Percentiles rank a stretch among this genome's conserved stretches.
Conservation (phyloP, 2,888 invertebrate species). For the Ennomos fuscantarius region DNA sequence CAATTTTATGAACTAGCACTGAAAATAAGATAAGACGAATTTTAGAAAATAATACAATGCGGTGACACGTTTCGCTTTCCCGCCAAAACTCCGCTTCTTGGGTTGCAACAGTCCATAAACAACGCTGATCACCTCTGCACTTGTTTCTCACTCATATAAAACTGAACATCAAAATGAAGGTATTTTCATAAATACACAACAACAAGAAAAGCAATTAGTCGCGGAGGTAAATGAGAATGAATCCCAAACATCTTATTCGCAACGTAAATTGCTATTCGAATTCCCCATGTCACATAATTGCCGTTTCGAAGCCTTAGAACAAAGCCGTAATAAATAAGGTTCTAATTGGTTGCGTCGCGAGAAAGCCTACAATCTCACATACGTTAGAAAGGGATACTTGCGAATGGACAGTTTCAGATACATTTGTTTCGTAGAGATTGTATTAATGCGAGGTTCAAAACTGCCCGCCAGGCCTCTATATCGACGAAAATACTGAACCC, state of each 20-base stretch:
- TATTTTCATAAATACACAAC: too few relatives aligned
- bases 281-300: constrained; percentile 28
- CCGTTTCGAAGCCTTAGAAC: constrained; percentile 31
- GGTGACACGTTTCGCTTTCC: too few relatives aligned
- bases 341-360: constrained; percentile 64
- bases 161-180: too few relatives aligned
- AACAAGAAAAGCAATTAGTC: constrained; percentile 17
- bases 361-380: constrained; percentile 51
- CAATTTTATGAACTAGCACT: too few relatives aligned
- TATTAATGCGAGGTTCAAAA: background rate
- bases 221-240: constrained; percentile 10
- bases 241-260: constrained; percentile 18
- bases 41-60: too few relatives aligned
- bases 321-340: constrained; percentile 65
- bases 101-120: too few relatives aligned
- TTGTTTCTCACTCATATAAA: background rate
- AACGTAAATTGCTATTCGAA: constrained; percentile 29
- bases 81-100: too few relatives aligned
- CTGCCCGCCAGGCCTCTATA: too few relatives aligned
- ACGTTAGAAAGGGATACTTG: constrained; percentile 31
- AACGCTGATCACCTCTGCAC: too few relatives aligned
- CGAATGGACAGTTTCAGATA: constrained; percentile 19
- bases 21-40: too few relatives aligned
- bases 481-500: too few relatives aligned
- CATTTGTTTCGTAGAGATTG: constrained; percentile 20